phyloP scores from a whole-genome alignment of 2,113 vertebrate genomes.

The Pholis gunnellus region DNA sequence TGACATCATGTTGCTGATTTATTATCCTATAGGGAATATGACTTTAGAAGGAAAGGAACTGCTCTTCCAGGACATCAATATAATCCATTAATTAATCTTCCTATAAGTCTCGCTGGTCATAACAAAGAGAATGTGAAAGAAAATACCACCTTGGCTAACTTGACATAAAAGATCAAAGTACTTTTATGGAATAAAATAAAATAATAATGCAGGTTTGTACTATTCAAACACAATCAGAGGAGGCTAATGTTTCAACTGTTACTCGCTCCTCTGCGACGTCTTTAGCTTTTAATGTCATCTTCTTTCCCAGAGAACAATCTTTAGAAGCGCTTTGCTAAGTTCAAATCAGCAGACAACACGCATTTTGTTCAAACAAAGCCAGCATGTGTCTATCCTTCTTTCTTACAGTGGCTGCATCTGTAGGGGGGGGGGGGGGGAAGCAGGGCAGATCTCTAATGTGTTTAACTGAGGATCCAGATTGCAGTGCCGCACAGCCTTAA shows the following conservation, averaged over 20 bases:
- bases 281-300: neutral
- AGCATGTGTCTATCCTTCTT: constrained; percentile 55
- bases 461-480: constrained; percentile 61
- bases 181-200: neutral
- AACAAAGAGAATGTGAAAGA: neutral
- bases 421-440: constrained; percentile 42
- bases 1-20: no score
- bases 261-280: neutral
- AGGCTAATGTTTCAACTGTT: neutral
- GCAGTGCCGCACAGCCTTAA: constrained; percentile 56
- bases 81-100: neutral
- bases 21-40: neutral
- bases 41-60: neutral
- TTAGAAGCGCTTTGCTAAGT: neutral
- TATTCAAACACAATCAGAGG: neutral
- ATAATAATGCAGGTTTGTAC: neutral
- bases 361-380: constrained; percentile 44
- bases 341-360: constrained; percentile 19
- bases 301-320: neutral
- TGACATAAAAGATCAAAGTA: neutral
- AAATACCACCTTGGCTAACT: neutral
- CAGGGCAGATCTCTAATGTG: constrained; percentile 45
- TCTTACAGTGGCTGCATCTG: constrained; percentile 34
- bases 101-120: neutral
- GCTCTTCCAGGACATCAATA: neutral